These are phyloP conservation scores for Bostrychus sinensis DNA, from an alignment of 2,113 vertebrate genomes.

Conservation along the genomic window DNA sequence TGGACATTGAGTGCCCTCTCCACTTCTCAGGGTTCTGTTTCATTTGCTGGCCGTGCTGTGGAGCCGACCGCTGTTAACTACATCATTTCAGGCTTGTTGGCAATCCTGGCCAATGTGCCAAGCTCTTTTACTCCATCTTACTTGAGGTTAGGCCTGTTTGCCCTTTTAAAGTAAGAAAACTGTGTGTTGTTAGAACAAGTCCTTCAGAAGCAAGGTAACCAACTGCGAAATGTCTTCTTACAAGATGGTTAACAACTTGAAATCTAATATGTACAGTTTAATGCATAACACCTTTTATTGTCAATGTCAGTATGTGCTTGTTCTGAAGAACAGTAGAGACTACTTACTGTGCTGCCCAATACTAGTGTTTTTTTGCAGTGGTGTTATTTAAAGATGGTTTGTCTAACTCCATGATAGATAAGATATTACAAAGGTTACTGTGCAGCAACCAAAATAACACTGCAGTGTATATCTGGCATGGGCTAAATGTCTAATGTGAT, in stretches of 20 bases:
- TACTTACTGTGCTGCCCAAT: too few species aligned
- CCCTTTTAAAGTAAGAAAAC: constrained; percentile 4
- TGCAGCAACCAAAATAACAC: too few species aligned
- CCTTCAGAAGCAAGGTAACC: constrained; percentile 14
- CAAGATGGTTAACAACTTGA: too few species aligned
- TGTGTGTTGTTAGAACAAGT: constrained; percentile 12
- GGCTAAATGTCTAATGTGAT: too few species aligned
- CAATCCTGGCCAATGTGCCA: constrained; percentile 13
- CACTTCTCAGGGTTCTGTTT: constrained; percentile 44
- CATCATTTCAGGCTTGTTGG: constrained; percentile 40
- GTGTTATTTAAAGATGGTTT: too few species aligned
- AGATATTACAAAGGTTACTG: too few species aligned
- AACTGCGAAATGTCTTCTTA: background rate
- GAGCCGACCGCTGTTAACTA: constrained; percentile 31
- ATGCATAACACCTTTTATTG: too few species aligned
- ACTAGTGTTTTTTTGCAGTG: too few species aligned
- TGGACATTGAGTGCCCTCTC: constrained; percentile 29
- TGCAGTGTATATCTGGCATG: too few species aligned
- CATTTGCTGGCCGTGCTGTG: constrained; percentile 41
- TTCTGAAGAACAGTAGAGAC: too few species aligned
- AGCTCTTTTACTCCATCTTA: constrained; percentile 29
- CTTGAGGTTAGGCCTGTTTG: constrained; percentile 30
- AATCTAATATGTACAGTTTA: too few species aligned
- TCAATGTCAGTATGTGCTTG: background rate
- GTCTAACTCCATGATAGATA: too few species aligned